These are phyloP conservation scores for Mormyrus lacerda DNA, from an alignment of 2,113 vertebrate genomes.

Conservation along the genomic window DNA sequence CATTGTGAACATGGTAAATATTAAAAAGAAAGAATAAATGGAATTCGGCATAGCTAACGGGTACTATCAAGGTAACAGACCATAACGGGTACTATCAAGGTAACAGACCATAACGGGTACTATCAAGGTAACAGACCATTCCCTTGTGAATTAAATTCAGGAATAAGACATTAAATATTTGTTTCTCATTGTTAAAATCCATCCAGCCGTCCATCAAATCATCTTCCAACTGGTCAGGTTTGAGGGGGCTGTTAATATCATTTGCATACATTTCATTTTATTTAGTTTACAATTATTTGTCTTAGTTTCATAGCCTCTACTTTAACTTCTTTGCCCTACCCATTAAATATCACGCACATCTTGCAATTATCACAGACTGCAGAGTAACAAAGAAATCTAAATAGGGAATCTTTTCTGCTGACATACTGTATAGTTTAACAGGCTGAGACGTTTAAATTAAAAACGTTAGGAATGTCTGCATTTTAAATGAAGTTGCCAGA, in stretches of 20 bases:
- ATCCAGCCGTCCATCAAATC: background rate
- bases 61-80: background rate
- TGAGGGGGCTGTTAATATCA: background rate
- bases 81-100: too few species aligned
- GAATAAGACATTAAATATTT: background rate
- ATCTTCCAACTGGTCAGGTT: background rate
- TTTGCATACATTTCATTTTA: background rate
- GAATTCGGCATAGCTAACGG: background rate
- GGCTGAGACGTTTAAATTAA: background rate
- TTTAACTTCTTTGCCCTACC: background rate
- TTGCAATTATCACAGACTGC: background rate
- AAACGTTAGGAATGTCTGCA: background rate
- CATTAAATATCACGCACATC: background rate
- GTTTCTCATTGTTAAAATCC: background rate
- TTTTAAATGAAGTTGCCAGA: background rate
- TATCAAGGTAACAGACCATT: background rate
- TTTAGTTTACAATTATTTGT: background rate
- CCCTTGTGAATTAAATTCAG: background rate
- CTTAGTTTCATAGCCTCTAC: background rate
- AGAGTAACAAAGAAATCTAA: background rate
- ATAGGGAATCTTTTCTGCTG: background rate
- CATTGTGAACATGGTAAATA: background rate
- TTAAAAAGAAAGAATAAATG: background rate
- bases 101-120: background rate
- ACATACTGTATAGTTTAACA: background rate